Evolutionary conservation across 2,888 invertebrate genomes (phyloP), one percentile per base, ranked within the genome.

Genomic region (Megamerina dolium): DNA sequence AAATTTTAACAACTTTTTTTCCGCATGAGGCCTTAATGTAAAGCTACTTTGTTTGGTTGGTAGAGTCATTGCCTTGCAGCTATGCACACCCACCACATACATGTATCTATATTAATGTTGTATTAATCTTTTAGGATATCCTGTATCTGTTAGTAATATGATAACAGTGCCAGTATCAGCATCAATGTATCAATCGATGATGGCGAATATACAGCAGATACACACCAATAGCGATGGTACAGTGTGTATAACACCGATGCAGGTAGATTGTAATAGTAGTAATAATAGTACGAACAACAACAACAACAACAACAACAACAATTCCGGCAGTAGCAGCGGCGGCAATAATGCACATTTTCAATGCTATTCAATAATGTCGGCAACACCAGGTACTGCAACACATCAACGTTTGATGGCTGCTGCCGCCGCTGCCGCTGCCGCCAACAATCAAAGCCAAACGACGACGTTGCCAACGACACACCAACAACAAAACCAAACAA

Each of bases 101-200:
- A n/a, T n/a, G n/a, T n/a, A n/a, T n/a, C n/a, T n/a, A n/a, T n/a
- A n/a, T n/a, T n/a, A n/a, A n/a, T n/a, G n/a, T n/a, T n/a, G n/a
- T n/a, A n/a, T n/a, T n/a, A n/a, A 18, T 34, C n/a, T 49, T 13
- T 38, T 41, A 72, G 72, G 72, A 52, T 70, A 69, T 75, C 87
- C 87, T 38, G 84, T 89, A 58, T 84, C 87, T 56, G 90, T 90
- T 60, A 86, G 90, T 61, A 93, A 93, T 48, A 92, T 95, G 75
- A 92, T 95, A 68, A 92, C 94, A 42, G 89, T 95, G 59, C 95
- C 95, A 43, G 91, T 95, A 50, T 87, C 90, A 32, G 87, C 89
- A 45, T 89, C 91, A 50, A 91, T 95, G 86, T 95, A 95, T 77
- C 94, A 95, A 75, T 89, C 91, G 47, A 92, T 94, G 79, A 87